Conservation (phyloP, 2,888 invertebrate genomes). For the Troilus luridus region DNA sequence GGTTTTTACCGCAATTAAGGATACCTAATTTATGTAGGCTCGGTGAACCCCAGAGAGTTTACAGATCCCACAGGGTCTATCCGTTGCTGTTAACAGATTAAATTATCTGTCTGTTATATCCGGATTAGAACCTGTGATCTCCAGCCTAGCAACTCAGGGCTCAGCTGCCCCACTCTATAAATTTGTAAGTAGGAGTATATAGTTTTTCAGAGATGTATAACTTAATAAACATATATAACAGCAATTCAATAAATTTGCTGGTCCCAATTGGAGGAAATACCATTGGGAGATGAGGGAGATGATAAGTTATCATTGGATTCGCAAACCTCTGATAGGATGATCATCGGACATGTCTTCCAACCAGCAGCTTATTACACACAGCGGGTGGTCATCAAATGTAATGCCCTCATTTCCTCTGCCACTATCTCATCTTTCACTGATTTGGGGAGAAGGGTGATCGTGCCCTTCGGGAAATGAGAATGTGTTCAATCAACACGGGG, state of each 20-base stretch:
- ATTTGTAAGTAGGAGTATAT: too few relatives aligned
- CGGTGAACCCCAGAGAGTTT: too few relatives aligned
- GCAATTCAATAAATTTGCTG: not conserved
- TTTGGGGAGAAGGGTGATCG: not conserved
- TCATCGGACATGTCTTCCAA: not conserved
- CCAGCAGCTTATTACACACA: not conserved
- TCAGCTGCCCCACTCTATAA: too few relatives aligned
- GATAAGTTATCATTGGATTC: not conserved
- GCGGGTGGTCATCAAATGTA: not conserved
- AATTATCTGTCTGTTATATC: too few relatives aligned
- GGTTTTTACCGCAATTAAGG: too few relatives aligned
- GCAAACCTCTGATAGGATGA: not conserved
- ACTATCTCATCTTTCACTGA: constrained; percentile 15
- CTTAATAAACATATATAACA: too few relatives aligned
- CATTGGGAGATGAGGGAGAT: not conserved
- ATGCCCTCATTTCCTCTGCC: constrained; percentile 15
- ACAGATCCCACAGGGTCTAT: too few relatives aligned
- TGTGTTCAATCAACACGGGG: not conserved
- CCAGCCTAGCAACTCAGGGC: too few relatives aligned
- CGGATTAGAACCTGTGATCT: too few relatives aligned
- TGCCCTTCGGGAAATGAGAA: not conserved
- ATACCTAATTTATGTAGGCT: too few relatives aligned
- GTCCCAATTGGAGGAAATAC: not conserved
- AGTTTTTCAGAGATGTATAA: too few relatives aligned
- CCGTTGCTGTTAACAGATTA: too few relatives aligned